Evolutionary conservation across 2,113 vertebrate genomes (phyloP).

Genomic region (Atrichornis clamosus): DNA sequence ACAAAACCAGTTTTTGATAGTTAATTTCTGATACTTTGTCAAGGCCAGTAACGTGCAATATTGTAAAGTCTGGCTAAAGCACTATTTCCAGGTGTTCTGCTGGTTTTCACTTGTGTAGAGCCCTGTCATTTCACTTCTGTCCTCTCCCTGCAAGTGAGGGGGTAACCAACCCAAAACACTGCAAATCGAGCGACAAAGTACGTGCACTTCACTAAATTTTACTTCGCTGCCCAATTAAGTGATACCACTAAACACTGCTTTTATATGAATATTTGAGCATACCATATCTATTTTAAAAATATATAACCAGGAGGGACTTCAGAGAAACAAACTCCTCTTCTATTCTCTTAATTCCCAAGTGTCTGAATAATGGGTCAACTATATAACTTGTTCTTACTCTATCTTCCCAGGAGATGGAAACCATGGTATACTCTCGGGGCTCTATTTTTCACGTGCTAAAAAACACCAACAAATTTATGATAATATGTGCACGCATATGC

Average conservation of each 20-base stretch:
- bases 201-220: not conserved
- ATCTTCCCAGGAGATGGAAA: not conserved
- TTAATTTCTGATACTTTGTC: not conserved
- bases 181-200: not conserved
- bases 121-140: not conserved
- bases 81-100: not conserved
- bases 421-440: rapidly evolving
- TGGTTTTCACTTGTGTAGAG: not conserved
- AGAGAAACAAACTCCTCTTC: not conserved
- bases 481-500: not conserved
- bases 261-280: not conserved
- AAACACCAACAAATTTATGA: not conserved
- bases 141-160: not conserved
- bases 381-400: not conserved
- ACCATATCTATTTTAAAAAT: not conserved
- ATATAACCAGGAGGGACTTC: not conserved
- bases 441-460: not conserved
- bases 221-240: not conserved
- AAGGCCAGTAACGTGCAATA: not conserved
- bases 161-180: not conserved
- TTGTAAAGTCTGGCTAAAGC: not conserved
- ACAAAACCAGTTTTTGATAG: not conserved
- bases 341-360: not conserved
- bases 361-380: not conserved
- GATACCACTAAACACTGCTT: not conserved